A percentile compares a stretch with the other conserved stretches of the same genome.
These are phyloP conservation scores for Lepus oiostolus DNA, from an alignment of 2,797 vertebrate species.

Conservation along the genomic window DNA sequence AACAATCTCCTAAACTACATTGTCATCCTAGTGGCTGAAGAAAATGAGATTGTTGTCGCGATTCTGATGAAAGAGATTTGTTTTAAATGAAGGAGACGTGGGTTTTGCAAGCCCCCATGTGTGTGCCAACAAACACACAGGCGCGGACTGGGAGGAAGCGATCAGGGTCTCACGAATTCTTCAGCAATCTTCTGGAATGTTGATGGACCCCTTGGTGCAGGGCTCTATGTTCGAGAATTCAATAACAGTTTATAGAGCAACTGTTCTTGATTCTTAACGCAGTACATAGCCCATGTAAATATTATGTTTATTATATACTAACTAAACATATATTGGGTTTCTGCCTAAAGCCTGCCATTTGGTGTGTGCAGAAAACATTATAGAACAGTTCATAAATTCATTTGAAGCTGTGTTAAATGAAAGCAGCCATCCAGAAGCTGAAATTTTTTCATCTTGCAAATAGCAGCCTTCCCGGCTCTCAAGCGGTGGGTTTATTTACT, in stretches of 20 bases:
- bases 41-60: slow-evolving; percentile 87
- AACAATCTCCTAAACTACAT: slow-evolving; percentile 87
- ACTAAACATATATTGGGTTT: slow-evolving; percentile 91
- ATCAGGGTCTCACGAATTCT: slow-evolving; percentile 65
- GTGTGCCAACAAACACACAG: slow-evolving; percentile 25
- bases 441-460: slow-evolving; percentile 92
- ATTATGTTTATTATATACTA: slow-evolving; percentile 92
- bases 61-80: slow-evolving; percentile 86
- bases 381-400: slow-evolving; percentile 92
- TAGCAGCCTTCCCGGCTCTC: slow-evolving; percentile 86
- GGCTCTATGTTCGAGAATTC: slow-evolving; percentile 85
- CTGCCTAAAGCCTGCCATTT: slow-evolving; percentile 91
- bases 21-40: slow-evolving; percentile 78
- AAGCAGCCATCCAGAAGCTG: slow-evolving; percentile 91
- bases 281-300: slow-evolving; percentile 90
- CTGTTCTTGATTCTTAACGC: slow-evolving; percentile 89
- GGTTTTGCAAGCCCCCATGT: not conserved
- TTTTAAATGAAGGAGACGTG: slow-evolving; percentile 76
- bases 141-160: not conserved
- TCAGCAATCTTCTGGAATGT: slow-evolving; percentile 73
- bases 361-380: slow-evolving; percentile 91
- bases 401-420: slow-evolving; percentile 90
- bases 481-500: slow-evolving; percentile 88
- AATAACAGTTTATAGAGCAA: slow-evolving; percentile 88
- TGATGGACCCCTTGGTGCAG: slow-evolving; percentile 82